A percentile compares a stretch with the other conserved stretches of the same genome.
phyloP scores from a whole-genome alignment of 2,113 vertebrate species.

The Hemicordylus capensis region DNA sequence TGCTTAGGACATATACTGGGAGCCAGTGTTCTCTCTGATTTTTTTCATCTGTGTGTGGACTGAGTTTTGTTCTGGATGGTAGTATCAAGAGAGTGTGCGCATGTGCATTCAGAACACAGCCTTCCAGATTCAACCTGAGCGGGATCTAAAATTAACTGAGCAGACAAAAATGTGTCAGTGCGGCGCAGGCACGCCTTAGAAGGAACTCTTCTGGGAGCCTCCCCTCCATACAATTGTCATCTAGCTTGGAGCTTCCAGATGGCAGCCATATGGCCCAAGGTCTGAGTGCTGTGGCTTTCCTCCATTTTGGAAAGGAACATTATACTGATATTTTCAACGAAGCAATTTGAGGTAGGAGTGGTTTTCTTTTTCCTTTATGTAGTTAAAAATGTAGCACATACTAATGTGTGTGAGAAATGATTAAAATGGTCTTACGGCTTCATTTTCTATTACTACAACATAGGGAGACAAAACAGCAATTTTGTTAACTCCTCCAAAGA shows the following conservation, averaged over 20 bases:
- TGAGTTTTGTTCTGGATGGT: too few relatives aligned
- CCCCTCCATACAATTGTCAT: not conserved
- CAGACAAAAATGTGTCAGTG: too few relatives aligned
- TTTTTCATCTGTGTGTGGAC: too few relatives aligned
- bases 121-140: too few relatives aligned
- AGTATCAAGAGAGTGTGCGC: too few relatives aligned
- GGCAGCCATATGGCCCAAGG: not conserved
- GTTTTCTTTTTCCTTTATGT: not conserved
- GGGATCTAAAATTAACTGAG: too few relatives aligned
- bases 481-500: not conserved
- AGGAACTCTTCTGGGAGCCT: too few relatives aligned
- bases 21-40: too few relatives aligned
- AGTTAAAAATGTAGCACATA: not conserved
- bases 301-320: not conserved
- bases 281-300: not conserved
- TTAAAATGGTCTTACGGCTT: not conserved
- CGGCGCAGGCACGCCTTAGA: too few relatives aligned
- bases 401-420: not conserved
- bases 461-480: not conserved
- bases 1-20: not conserved
- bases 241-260: not conserved
- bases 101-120: too few relatives aligned
- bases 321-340: slow-evolving; percentile 4
- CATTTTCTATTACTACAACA: not conserved
- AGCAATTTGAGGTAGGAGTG: not conserved